Evolutionary conservation across 2,888 invertebrate species (phyloP).

Genomic region (Periphyllus acericola): DNA sequence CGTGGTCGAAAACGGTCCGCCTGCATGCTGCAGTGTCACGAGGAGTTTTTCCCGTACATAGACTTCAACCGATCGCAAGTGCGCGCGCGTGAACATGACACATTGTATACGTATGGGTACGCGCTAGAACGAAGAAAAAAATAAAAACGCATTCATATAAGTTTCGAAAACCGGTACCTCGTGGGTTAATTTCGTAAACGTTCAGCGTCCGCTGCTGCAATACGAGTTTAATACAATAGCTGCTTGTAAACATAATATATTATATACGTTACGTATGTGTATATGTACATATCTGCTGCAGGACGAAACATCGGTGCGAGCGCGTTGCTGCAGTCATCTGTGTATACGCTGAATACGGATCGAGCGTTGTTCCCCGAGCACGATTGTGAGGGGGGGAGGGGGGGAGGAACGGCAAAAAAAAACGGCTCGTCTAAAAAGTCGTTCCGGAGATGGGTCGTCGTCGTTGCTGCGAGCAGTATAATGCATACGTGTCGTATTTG

Average conservation of each 20-base stretch:
- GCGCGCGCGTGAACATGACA: too few species aligned
- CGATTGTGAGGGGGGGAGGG: too few species aligned
- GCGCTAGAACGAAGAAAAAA: not conserved
- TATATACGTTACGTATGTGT: not conserved
- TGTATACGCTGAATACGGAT: not conserved
- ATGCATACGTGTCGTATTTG: too few species aligned
- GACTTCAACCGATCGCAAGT: too few species aligned
- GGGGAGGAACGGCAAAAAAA: not conserved
- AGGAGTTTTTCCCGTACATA: too few species aligned
- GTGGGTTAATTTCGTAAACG: not conserved
- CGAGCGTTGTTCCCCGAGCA: too few species aligned
- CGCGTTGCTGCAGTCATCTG: not conserved
- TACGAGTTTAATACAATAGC: conserved; percentile 29
- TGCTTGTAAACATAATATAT: not conserved
- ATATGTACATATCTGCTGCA: not conserved
- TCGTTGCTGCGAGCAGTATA: too few species aligned
- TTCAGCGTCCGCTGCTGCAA: not conserved
- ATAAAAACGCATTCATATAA: not conserved
- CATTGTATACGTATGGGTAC: too few species aligned
- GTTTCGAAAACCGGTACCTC: conserved; percentile 21
- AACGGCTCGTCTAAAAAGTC: not conserved
- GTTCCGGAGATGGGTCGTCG: too few species aligned
- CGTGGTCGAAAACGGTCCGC: too few species aligned
- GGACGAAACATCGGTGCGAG: not conserved
- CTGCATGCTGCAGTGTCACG: too few species aligned